Base-by-base conservation (phyloP, 2,888 invertebrate genomes). In the Drosophila longiperda region DNA sequence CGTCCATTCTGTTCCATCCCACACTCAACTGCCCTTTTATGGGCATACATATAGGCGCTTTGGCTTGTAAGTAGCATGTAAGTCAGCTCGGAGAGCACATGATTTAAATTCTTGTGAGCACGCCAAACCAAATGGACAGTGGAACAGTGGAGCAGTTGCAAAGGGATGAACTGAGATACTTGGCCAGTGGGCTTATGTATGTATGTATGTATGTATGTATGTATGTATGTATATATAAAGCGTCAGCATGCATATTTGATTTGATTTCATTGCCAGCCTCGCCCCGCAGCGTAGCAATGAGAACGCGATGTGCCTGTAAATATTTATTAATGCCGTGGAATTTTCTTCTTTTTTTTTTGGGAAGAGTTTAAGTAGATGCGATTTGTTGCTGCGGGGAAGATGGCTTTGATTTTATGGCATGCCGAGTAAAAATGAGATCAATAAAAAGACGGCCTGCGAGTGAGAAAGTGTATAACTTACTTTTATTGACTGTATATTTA, bases 81-180 rank as follows among this genome's bases (percentile, higher is more conserved):
- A 86, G 90, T 90, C 90, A 78, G 74, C 54, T 45, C 63, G 38
- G 55, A 66, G 66, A 73, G 72, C 63, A 66, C 67, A 89, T 87
- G 90, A 87, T 87, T 87, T 90, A 87, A 90, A 87, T 87, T 87
- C 86, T 75, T 90, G 90, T 81, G 89, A 76, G 89, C 90, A 87
- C 89, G 68, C 84, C 84, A 69, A 70, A 3, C 53, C 66, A 71
- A 80, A 63, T 67, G 81, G 83, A 80, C 83, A 66, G 38, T 63
- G 75, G 57, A 49, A 49, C 64, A 60, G 63, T 49, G 54, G 45
- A 45, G 45, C 45, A 45, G 45, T 45, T 45, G 23, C 8, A 45
- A 1, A 23, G 45, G 45, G 15, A 45, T 45, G 8, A 26, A 45
- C 23, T 45, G 38, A 36, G 54, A 66, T 54, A 61, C 33, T 70